A percentile compares a stretch with the other conserved stretches of the same genome.
Conservation (phyloP, 2,797 vertebrate species). For the Oophaga sylvatica region DNA sequence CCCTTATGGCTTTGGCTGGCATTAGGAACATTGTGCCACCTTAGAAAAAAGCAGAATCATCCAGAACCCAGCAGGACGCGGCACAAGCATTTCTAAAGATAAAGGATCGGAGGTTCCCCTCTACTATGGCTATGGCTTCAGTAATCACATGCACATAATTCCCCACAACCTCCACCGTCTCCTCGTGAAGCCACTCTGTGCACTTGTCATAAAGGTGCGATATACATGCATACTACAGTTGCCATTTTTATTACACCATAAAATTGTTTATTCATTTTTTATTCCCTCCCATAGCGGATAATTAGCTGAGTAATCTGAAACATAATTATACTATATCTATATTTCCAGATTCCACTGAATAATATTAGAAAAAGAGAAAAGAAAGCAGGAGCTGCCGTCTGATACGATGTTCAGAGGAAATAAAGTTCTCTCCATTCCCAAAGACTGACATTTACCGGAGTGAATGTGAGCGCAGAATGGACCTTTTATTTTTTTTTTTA, state of each 20-base stretch:
- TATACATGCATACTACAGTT: conserved; percentile 10
- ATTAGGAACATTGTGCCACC: no score
- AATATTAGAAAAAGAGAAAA: conserved; percentile 14
- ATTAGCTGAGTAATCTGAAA: conserved; percentile 49
- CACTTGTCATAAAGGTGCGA: conserved; percentile 20
- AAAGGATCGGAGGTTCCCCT: not conserved
- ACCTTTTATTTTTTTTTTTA: not conserved
- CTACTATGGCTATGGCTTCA: not conserved
- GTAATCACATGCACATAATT: not conserved
- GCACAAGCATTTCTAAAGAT: not conserved
- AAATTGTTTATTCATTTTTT: conserved; percentile 52
- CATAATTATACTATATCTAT: conserved; percentile 45
- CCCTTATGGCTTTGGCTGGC: no score
- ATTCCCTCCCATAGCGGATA: conserved; percentile 44
- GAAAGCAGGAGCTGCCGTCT: not conserved
- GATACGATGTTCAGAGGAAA: conserved; percentile 12
- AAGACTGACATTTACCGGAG: conserved; percentile 36
- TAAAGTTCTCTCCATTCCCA: conserved; percentile 20
- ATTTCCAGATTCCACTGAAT: conserved; percentile 6
- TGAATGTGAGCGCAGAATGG: conserved; percentile 1
- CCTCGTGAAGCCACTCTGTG: not conserved
- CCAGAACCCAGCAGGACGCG: no score
- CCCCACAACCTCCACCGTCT: not conserved
- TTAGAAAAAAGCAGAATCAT: no score
- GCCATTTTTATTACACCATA: conserved; percentile 39